Evolutionary conservation across 1,140 invertebrate genomes (phyloP).

Genomic region (Drosophila truncata): DNA sequence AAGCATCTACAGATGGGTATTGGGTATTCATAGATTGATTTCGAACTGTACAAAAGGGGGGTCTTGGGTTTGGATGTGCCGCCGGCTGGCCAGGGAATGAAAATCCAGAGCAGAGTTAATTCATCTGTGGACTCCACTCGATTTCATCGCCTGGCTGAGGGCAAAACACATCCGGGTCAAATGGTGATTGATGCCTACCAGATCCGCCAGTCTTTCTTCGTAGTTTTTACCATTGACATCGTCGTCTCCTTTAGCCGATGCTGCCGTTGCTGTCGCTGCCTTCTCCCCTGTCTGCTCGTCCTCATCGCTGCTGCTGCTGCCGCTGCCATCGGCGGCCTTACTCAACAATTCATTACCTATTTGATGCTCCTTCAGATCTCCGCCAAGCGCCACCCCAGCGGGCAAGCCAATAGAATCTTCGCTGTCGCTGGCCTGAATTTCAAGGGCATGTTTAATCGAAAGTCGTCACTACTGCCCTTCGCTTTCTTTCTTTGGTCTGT

Average conservation of each 20-base stretch:
- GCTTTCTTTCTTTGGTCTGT: constrained; percentile 8
- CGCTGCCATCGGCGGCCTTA: constrained; percentile 37
- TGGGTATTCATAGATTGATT: constrained; percentile 58
- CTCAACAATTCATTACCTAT: constrained; percentile 73
- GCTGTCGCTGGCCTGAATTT: constrained; percentile 82
- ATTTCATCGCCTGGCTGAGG: constrained; percentile 59
- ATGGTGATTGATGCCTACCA: constrained; percentile 78
- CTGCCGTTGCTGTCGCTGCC: neutral
- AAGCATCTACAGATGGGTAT: constrained; percentile 90
- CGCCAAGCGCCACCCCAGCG: constrained; percentile 30
- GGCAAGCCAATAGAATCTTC: constrained; percentile 66
- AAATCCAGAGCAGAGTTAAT: constrained; percentile 37
- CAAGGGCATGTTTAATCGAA: constrained; percentile 66
- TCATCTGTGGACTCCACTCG: constrained; percentile 17
- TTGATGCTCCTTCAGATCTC: constrained; percentile 37
- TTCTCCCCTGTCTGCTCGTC: constrained; percentile 3
- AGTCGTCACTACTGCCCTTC: neutral
- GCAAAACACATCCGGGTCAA: constrained; percentile 40
- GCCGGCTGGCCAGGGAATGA: constrained; percentile 60
- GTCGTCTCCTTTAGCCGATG: constrained; percentile 18
- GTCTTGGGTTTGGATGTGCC: constrained; percentile 33
- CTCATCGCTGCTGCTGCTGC: constrained; percentile 31
- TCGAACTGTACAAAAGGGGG: constrained; percentile 20
- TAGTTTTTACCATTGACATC: constrained; percentile 81
- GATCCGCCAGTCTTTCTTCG: constrained; percentile 81